phyloP scores from a whole-genome alignment of 2,113 vertebrate species.

The Sander vitreus region DNA sequence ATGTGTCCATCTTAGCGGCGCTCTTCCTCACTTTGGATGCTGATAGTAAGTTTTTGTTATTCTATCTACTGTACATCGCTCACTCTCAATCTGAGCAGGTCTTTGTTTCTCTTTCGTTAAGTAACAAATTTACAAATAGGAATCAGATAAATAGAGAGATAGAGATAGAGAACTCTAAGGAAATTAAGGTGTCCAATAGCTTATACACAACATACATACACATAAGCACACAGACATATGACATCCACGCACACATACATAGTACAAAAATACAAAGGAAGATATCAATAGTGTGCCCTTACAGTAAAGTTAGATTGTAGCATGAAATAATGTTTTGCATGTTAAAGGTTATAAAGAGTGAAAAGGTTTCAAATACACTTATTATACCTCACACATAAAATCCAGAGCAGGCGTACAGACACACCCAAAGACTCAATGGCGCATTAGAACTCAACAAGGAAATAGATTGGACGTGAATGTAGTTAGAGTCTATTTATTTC shows the following conservation, averaged over 20 bases:
- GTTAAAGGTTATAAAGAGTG: neutral
- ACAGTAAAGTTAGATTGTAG: too few relatives aligned
- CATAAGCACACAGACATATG: too few relatives aligned
- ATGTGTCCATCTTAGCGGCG: neutral
- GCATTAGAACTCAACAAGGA: neutral
- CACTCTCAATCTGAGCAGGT: neutral
- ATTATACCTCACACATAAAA: neutral
- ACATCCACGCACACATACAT: too few relatives aligned
- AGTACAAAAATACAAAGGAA: too few relatives aligned
- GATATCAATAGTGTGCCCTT: too few relatives aligned
- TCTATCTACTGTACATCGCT: neutral
- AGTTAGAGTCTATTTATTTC: too few relatives aligned
- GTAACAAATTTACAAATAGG: neutral
- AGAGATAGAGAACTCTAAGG: too few relatives aligned
- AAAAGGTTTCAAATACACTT: neutral
- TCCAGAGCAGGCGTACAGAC: neutral
- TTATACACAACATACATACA: too few relatives aligned
- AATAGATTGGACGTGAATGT: neutral
- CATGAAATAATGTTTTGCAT: neutral
- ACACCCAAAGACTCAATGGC: neutral
- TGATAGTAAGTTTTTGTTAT: slow-evolving; percentile 44
- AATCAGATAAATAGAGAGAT: neutral
- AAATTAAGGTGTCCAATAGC: too few relatives aligned
- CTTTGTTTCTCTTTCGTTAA: neutral
- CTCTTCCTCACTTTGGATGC: neutral